Evolutionary conservation across 2,113 vertebrate genomes (phyloP).

Genomic region (Choloepus hoffmanni): DNA sequence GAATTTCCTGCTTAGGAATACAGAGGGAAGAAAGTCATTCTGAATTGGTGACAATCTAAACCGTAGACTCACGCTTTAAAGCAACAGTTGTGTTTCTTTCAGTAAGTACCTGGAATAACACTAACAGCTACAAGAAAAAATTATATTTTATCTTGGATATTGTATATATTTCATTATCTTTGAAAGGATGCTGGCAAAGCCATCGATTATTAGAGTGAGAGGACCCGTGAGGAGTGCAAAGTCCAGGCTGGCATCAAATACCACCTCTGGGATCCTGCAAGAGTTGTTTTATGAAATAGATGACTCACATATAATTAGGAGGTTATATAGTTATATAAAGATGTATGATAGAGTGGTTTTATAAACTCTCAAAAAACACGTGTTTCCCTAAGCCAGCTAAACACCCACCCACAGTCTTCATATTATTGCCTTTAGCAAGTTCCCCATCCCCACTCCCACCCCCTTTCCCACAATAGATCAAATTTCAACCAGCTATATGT

Average conservation of each 20-base stretch:
- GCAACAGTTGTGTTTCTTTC: not conserved
- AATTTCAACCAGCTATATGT: not conserved
- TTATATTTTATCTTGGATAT: not conserved
- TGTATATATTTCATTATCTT: not conserved
- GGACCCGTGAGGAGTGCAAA: not conserved
- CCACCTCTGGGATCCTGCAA: not conserved
- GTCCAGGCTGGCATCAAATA: not conserved
- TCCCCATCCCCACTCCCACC: rapidly evolving
- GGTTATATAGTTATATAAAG: slow-evolving; percentile 5
- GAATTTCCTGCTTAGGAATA: not conserved
- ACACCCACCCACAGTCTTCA: not conserved
- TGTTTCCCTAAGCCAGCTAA: not conserved
- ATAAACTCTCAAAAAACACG: not conserved
- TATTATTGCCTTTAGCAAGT: not conserved
- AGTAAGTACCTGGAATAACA: not conserved
- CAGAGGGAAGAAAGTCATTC: not conserved
- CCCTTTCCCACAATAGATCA: not conserved
- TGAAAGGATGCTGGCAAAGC: not conserved
- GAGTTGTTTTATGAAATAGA: slow-evolving; percentile 24
- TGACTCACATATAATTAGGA: not conserved
- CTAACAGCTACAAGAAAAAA: not conserved
- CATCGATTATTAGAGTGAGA: slow-evolving; percentile 1
- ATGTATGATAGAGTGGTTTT: not conserved
- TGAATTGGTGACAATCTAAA: not conserved
- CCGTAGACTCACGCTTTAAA: not conserved